Conservation (phyloP, 2,113 vertebrate species). For the Cnemophilus loriae region DNA sequence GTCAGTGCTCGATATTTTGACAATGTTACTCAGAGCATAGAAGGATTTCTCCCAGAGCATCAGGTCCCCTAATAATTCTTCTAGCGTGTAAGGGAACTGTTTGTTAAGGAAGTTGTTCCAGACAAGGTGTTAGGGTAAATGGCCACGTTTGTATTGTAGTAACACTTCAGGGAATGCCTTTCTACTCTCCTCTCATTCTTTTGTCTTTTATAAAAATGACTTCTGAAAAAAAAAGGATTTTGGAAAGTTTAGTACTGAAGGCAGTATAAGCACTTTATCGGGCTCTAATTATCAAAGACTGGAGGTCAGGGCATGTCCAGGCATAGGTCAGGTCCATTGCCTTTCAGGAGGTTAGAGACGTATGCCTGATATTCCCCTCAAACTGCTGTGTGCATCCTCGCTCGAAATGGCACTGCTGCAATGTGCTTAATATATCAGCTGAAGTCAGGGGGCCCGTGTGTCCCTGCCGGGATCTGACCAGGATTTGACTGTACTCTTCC, state of each 20-base stretch:
- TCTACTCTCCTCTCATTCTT: not conserved
- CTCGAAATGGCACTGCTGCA: not conserved
- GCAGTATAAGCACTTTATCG: not conserved
- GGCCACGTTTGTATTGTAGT: accelerated
- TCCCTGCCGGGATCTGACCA: not conserved
- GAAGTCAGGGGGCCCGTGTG: not conserved
- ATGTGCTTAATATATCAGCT: not conserved
- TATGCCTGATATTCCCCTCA: not conserved
- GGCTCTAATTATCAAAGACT: not conserved
- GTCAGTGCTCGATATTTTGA: not conserved
- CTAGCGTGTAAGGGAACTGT: not conserved
- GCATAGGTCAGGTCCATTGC: not conserved
- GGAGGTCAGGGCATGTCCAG: not conserved
- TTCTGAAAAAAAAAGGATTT: not conserved
- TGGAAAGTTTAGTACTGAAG: not conserved
- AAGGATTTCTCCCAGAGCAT: not conserved
- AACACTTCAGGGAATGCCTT: not conserved
- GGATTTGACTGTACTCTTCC: not conserved
- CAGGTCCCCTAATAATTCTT: not conserved
- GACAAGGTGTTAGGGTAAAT: not conserved
- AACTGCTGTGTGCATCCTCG: not conserved
- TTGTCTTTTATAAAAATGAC: not conserved
- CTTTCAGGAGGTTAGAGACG: not conserved
- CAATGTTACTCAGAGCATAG: not conserved
- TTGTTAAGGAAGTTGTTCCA: not conserved